Base-by-base conservation (phyloP, 2,797 vertebrate genomes). In the Phrynocephalus vlangalii region DNA sequence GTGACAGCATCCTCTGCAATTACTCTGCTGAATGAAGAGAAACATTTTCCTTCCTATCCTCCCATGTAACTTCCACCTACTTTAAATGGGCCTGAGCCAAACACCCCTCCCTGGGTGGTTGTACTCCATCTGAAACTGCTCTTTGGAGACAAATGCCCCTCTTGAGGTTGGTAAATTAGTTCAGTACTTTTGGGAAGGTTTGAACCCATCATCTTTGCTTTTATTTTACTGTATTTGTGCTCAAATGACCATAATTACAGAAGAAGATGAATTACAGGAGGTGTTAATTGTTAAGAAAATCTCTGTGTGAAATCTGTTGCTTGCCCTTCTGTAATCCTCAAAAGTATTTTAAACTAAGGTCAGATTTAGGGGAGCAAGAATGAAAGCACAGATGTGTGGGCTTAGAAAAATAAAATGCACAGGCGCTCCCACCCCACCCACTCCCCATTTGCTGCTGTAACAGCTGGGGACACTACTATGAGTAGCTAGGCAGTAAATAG, bases 351-450 rank as follows among this genome's bases (percentile, higher is more conserved):
- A 79, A 86, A 83, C 33, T 28, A 18, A 81, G 1, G 24, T 79
- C 33, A 86, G 68, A 60, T 80, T 77, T 76, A 77, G 50, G 44
- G 56, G 50, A 44, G 18, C 1, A 50, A 79, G 33, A 75, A 75
- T 28, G 68, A 78, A 86, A 88, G 38, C 79, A 33, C 75, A 56
- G 44, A 28, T 56, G 79, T 75, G 75, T 70, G 3, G 56, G 75
- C 72, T 76, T 56, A 90, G 68, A 71, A 80, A 82, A 68, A 70
- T 60, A 83, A 87, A 22, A 77, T 83, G 70, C 70, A 60, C 11
- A 78, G 68, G 26, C 70, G 73, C 16, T 16, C 52, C 24, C 20
- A 24, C 28, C 56, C 48, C 83, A 30, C 44, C 24, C 24, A 33
- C 38, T 2, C 60, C 13, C 5, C 60, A 80, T 28, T 63, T 44